phyloP scores from a whole-genome alignment of 2,113 vertebrate species.

The Trachemys scripta region DNA sequence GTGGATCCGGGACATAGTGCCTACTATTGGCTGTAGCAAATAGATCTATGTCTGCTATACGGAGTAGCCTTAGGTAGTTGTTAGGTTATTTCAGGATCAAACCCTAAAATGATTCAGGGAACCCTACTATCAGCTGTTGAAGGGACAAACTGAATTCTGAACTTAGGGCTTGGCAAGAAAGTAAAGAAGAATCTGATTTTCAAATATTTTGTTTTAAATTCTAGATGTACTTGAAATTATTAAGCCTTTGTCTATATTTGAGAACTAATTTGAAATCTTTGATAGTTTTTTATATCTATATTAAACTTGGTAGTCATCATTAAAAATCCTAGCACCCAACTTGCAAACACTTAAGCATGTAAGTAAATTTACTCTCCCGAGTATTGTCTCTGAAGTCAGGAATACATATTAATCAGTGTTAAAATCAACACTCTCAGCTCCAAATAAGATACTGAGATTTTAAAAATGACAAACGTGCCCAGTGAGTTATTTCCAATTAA shows the following conservation, averaged over 20 bases:
- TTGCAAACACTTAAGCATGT: background rate
- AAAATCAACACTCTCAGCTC: background rate
- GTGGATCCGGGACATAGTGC: background rate
- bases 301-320: background rate
- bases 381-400: background rate
- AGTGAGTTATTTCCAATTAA: background rate
- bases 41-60: background rate
- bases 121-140: background rate
- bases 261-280: background rate
- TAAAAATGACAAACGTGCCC: background rate
- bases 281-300: background rate
- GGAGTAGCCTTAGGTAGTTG: background rate
- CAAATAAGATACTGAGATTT: background rate
- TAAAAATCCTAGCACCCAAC: background rate
- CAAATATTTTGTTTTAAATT: conserved; percentile 3
- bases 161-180: background rate
- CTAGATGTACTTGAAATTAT: background rate
- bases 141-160: background rate
- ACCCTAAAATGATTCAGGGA: background rate
- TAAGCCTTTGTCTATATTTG: background rate
- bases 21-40: background rate
- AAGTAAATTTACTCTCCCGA: background rate
- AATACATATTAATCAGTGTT: background rate
- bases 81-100: background rate
- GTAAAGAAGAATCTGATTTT: background rate